Base-by-base conservation (phyloP, 2,888 invertebrate genomes). In the Athalia circularis region DNA sequence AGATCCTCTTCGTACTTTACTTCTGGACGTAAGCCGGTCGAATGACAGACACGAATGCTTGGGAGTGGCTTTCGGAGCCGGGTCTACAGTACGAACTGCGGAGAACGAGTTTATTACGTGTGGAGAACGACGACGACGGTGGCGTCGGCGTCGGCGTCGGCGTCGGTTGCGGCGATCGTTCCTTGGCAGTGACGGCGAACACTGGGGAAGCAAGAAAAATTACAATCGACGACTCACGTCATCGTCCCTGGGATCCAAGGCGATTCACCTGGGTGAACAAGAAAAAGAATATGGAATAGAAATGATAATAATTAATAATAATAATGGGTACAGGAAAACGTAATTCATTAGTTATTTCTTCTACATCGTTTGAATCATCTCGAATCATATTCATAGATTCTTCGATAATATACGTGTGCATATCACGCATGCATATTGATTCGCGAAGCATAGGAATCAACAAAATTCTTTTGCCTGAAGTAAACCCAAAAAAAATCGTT, bases 21-120 rank as follows among this genome's bases (percentile, higher is more conserved):
- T 7, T 75, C 75, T 50, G 13, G 75, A 62, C 45, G 43, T 50
- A 59, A 50, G 62, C 75, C 29, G 62, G 13, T 75, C 75, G 75
- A 75, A 75, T 75, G 75, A 75, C 75, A 75, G 75, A 62, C 64
- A 62, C 75, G 75, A 75, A 75, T 62, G 75, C 50, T 64, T 75
- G 75, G 75, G 75, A 75, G 75, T 75, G 75, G 75, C 75, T 29
- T n/a, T 52, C 13, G 72, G 29, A 62, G 75, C 64, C 75, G 64
- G 75, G 57, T 72, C 59, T 72, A 13, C 29, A 29, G 29, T 29
- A 29, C 45, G 9, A 8, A n/a, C 62, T 72, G 64, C 50, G 75
- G 52, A 61, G 75, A 75, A 75, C 75, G 62, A 75, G 75, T 64
- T 29, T 29, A 29, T 29, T 75, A 75, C 75, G 75, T 75, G 75